Percentiles rank a stretch among this genome's conserved stretches.
Conservation (phyloP, 2,113 vertebrate genomes). For the Catharus bicknelli region DNA sequence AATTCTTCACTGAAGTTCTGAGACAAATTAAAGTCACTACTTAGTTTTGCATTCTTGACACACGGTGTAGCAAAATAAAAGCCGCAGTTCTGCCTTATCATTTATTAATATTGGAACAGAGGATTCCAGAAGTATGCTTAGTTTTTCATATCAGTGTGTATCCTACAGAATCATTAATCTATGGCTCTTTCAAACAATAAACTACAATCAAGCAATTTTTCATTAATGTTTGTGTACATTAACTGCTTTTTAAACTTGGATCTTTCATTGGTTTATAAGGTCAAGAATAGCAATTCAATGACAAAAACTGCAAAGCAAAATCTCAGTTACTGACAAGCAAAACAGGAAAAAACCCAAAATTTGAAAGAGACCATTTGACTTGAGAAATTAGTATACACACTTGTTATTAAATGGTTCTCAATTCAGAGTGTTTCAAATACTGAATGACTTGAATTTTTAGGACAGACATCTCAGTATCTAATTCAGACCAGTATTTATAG, state of each 20-base stretch:
- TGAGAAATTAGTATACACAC: neutral
- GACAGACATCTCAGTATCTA: neutral
- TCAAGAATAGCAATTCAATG: neutral
- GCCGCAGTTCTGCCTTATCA: neutral
- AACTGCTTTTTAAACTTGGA: slow-evolving; percentile 44
- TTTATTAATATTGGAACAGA: slow-evolving; percentile 28
- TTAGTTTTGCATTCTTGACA: neutral
- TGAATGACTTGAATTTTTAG: neutral
- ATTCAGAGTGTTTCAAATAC: neutral
- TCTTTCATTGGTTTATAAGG: slow-evolving; percentile 2
- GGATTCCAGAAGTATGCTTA: neutral
- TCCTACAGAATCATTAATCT: slow-evolving; percentile 51
- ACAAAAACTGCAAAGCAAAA: neutral
- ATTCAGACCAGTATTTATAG: neutral
- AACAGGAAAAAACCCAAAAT: neutral
- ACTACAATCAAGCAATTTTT: slow-evolving; percentile 40
- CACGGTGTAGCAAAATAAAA: slow-evolving; percentile 6
- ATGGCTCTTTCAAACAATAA: slow-evolving; percentile 54
- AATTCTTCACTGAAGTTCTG: neutral
- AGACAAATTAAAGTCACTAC: neutral
- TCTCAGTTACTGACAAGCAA: neutral
- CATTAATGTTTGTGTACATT: slow-evolving; percentile 50
- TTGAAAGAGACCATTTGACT: neutral
- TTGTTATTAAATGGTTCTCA: neutral
- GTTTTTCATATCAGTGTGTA: slow-evolving; percentile 39